phyloP scores from a whole-genome alignment of 2,797 vertebrate species.

The Semotilus atromaculatus region DNA sequence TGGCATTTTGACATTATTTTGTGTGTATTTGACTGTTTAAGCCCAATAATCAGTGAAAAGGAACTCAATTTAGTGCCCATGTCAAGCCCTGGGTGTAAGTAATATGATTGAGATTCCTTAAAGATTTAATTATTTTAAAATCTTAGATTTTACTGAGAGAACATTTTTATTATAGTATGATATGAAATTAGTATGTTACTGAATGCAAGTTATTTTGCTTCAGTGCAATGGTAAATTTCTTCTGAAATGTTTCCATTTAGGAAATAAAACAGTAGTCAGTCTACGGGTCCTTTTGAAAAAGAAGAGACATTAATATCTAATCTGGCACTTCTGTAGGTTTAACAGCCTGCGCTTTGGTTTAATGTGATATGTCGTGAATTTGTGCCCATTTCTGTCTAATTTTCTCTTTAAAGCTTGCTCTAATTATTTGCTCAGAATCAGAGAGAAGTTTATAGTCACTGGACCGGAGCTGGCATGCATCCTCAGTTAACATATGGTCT shows the following conservation, averaged over 20 bases:
- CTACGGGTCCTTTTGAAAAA: background rate
- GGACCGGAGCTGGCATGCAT: constrained; percentile 9
- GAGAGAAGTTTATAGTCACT: background rate
- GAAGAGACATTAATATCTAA: background rate
- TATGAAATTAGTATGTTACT: background rate
- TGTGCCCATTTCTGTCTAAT: constrained; percentile 12
- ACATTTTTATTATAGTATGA: background rate
- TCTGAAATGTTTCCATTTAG: background rate
- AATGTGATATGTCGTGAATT: background rate
- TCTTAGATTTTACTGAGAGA: background rate
- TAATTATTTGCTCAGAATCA: constrained; percentile 33
- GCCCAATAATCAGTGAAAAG: accelerated
- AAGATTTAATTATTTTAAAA: too few relatives aligned
- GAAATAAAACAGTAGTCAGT: background rate
- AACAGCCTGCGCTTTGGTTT: background rate
- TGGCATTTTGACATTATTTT: too few relatives aligned
- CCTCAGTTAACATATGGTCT: constrained; percentile 23
- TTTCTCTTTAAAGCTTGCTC: constrained; percentile 4
- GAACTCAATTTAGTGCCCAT: too few relatives aligned
- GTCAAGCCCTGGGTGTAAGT: background rate
- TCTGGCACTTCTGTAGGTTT: background rate
- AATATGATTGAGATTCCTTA: too few relatives aligned
- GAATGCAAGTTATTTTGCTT: background rate
- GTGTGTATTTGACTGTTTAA: too few relatives aligned
- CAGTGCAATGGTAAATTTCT: background rate